Conservation (phyloP, 1,140 invertebrate species). For the Trypoxylus dichotomus region DNA sequence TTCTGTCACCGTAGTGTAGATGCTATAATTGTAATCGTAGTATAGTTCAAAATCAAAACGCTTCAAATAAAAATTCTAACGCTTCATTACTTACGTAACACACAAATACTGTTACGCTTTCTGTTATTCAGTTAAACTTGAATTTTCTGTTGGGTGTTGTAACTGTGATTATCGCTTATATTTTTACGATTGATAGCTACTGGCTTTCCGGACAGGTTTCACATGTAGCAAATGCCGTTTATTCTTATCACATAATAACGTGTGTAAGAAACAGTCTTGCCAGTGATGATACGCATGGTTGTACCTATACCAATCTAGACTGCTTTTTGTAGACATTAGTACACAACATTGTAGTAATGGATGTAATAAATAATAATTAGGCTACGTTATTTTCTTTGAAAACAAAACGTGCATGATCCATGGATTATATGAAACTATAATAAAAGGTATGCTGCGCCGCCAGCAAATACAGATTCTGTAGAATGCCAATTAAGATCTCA, state of each 20-base stretch:
- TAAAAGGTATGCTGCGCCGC: too few species aligned
- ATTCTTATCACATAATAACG: not conserved
- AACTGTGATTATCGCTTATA: not conserved
- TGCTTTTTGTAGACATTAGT: not conserved
- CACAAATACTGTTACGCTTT: too few species aligned
- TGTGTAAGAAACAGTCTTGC: not conserved
- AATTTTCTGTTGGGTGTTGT: not conserved
- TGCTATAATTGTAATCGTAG: too few species aligned
- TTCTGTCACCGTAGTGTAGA: too few species aligned
- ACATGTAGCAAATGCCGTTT: not conserved
- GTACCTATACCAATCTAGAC: not conserved
- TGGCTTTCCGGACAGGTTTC: not conserved
- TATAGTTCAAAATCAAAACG: too few species aligned
- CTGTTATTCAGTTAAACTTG: too few species aligned
- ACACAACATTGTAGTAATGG: not conserved
- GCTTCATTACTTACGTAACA: too few species aligned
- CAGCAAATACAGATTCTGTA: too few species aligned
- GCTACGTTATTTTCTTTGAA: not conserved
- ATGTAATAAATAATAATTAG: conserved; percentile 7
- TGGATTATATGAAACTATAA: too few species aligned
- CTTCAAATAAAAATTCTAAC: too few species aligned
- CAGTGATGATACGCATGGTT: not conserved
- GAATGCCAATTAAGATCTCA: too few species aligned
- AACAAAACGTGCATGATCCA: not conserved
- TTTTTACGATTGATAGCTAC: not conserved